Evolutionary conservation across 2,888 invertebrate genomes (phyloP).

Genomic region (Carterocephalus palaemon): DNA sequence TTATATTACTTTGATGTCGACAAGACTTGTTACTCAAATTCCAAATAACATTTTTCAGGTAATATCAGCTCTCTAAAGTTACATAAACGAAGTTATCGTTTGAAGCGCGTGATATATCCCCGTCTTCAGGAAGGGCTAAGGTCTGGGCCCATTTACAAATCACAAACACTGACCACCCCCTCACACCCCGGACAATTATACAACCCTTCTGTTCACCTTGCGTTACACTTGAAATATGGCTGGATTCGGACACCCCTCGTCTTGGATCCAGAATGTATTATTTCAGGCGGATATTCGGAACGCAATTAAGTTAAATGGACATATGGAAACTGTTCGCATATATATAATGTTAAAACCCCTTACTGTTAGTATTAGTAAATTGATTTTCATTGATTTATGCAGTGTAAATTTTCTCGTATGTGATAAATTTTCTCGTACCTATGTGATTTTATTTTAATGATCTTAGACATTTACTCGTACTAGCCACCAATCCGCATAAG

Average conservation of each 20-base stretch:
- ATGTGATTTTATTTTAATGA: no score
- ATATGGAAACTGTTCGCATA: constrained; percentile 15
- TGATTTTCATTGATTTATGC: no score
- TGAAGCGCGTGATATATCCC: constrained; percentile 75
- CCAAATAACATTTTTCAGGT: background rate
- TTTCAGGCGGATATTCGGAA: constrained; percentile 18
- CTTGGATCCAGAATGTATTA: constrained; percentile 22
- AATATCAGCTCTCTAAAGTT: constrained; percentile 49
- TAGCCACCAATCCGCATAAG: no score
- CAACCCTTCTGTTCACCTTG: constrained; percentile 56
- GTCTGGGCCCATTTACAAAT: constrained; percentile 78
- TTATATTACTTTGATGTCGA: no score
- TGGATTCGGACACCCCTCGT: constrained; percentile 51
- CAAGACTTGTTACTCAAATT: no score
- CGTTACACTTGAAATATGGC: constrained; percentile 71
- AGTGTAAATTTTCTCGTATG: no score
- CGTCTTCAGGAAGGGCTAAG: constrained; percentile 76
- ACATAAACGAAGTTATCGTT: constrained; percentile 69
- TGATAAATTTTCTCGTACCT: no score
- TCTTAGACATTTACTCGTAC: no score
- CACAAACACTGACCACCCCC: constrained; percentile 77
- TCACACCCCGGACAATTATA: constrained; percentile 51
- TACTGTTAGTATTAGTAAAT: no score
- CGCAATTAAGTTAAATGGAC: constrained; percentile 21
- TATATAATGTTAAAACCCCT: no score